These are phyloP conservation scores for Andrena fulva DNA, from an alignment of 2,888 invertebrate species.

Conservation along the genomic window DNA sequence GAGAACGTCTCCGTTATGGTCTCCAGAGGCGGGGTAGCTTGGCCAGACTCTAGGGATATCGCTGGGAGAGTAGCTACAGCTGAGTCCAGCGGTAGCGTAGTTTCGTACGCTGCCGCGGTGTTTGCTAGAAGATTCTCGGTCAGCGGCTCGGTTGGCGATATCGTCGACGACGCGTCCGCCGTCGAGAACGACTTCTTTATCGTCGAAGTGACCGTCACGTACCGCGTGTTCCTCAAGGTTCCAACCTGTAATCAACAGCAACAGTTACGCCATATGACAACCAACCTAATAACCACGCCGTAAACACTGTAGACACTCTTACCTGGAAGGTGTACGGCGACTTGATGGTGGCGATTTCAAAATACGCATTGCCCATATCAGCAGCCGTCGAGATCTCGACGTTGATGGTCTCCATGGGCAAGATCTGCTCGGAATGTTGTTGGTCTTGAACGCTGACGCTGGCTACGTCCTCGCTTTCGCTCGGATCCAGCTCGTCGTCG, in stretches of 20 bases:
- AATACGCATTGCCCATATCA: conserved; percentile 94
- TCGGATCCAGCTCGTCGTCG: conserved; percentile 89
- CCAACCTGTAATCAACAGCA: conserved; percentile 88
- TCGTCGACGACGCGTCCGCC: conserved; percentile 86
- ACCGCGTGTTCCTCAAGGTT: conserved; percentile 94
- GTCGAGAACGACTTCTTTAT: conserved; percentile 91
- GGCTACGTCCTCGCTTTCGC: conserved; percentile 87
- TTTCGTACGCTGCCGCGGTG: conserved; percentile 90
- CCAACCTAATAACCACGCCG: background rate
- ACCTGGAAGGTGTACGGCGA: conserved; percentile 96
- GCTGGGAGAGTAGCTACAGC: conserved; percentile 94
- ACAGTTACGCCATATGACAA: background rate
- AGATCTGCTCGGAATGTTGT: conserved; percentile 83
- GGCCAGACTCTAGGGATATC: conserved; percentile 90
- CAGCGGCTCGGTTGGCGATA: conserved; percentile 89
- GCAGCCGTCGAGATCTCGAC: conserved; percentile 95
- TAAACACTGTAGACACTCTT: conserved; percentile 69
- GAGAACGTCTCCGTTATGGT: conserved; percentile 96
- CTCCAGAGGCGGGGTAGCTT: conserved; percentile 94
- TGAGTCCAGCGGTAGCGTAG: conserved; percentile 89
- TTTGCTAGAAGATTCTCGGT: conserved; percentile 95
- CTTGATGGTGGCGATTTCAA: conserved; percentile 95
- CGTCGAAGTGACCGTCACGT: conserved; percentile 94
- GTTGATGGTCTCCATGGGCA: conserved; percentile 92
- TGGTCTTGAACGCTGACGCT: conserved; percentile 80